Evolutionary conservation across 2,113 vertebrate species (phyloP), one percentile per base, ranked within the genome.

Genomic region (Pholis gunnellus): DNA sequence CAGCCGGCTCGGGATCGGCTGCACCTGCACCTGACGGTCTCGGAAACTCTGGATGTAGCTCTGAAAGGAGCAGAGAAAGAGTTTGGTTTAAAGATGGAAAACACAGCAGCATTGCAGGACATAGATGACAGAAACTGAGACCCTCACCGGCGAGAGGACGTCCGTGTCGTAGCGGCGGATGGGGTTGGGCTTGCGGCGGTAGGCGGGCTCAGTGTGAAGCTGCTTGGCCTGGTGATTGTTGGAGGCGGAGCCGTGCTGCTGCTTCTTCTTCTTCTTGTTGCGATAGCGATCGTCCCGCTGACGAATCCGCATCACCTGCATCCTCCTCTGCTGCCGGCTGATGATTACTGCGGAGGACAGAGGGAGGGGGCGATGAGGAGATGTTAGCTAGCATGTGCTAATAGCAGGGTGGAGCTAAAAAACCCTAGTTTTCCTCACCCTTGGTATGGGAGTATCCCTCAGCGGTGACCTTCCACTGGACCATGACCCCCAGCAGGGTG

Each of bases 21-120:
- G 92, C 31, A 80, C 89, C 81, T 94, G 91, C 6, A 96, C 96
- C 95, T 99, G 98, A 79, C 98, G 95, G 11, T 99, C 98, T 80
- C 98, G 96, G 93, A 99, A 99, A 94, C 96, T 99, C 96, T 99
- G 98, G 93, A 99, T 99, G 94, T 99, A 99, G 87, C 98, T 99
- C 98, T 99, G 93, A 5, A 46, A 2, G 78, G 29, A 14, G 18
- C 20, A 70, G 61, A 73, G 56, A 40, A 9, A 74, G 27, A 69
- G 10, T 15, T 9, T 2, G 18, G 27, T 57, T 57, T 7, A 15
- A 4, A 36, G 17, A 70, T 9, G 15, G 29, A 17, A 17, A 6
- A 8, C 22, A 11, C 18, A 56, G 52, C 50, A 9, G 15, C 22
- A 29, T 6, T 9, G 63, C 20, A 29, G 42, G 65, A 17, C 18